Evolutionary conservation across 2,888 invertebrate species (phyloP), one percentile per base, ranked within the genome.

Genomic region (Drosophila algonquin): DNA sequence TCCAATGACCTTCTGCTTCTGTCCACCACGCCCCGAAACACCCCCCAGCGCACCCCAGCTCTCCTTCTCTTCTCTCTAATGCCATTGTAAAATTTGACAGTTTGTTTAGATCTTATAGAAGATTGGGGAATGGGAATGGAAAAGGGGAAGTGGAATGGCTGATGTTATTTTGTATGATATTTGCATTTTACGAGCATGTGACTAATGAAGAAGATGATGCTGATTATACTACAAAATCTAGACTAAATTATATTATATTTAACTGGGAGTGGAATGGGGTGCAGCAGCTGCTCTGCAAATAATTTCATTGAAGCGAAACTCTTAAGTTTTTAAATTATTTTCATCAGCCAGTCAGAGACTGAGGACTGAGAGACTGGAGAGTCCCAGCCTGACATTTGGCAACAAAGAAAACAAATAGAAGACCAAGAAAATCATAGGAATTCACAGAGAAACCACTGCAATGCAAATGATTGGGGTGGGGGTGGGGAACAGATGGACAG

Each of bases 401-500:
- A 27, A 27, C 50, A n/a, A 47, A 32, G 16, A 10, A n/a, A 35
- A 48, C 35, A 50, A 35, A 58, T 32, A 40, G 48, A 40, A 40
- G 32, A 8, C 30, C n/a, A 7, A n/a, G n/a, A 40, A 40, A 40
- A n/a, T n/a, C 30, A 8, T 30, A 0, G 30, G 7, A 30, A 2
- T 7, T 40, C 14, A 40, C 14, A 40, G 59, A 44, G 30, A 60
- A 60, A 60, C 59, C 51, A 24, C 52, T 52, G 59, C 59, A 60
- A 60, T 60, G 59, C 59, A 60, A 60, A 60, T 52, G 45, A 44
- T 44, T 60, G 24, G 30, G 16, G 3, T 3, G 21, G 21, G 21
- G 21, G 3, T 21, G 21, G 21, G 0, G 21, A 0, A 2, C 21
- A 21, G 21, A 2, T 1, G 18, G 18, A 18, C 18, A 21, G 21